Evolutionary conservation across 2,888 invertebrate species (phyloP).

Genomic region (Sinelater perroti): DNA sequence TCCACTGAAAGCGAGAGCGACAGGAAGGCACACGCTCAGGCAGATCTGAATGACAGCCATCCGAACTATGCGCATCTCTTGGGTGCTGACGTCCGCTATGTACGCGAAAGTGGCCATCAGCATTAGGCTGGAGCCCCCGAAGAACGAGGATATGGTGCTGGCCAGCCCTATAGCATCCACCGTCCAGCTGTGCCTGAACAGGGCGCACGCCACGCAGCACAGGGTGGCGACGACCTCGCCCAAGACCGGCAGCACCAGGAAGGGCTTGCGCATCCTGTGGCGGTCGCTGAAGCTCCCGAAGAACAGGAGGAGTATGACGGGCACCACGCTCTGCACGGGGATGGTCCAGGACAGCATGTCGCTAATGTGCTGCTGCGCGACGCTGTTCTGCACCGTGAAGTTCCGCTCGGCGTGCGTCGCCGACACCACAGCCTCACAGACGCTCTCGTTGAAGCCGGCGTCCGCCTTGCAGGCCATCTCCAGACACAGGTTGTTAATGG

Average conservation of each 20-base stretch:
- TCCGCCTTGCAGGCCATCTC: constrained; percentile 68
- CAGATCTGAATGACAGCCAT: constrained; percentile 65
- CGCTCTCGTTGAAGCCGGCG: constrained; percentile 60
- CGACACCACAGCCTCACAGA: constrained; percentile 61
- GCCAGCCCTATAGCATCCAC: constrained; percentile 63
- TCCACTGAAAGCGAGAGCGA: constrained; percentile 51
- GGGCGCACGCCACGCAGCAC: constrained; percentile 63
- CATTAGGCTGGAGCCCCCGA: constrained; percentile 65
- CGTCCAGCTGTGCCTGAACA: constrained; percentile 66
- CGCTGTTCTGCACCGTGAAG: constrained; percentile 56
- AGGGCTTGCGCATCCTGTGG: constrained; percentile 56
- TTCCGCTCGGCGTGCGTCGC: constrained; percentile 47
- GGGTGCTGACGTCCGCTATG: constrained; percentile 60
- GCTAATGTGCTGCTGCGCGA: constrained; percentile 62
- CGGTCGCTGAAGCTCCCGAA: constrained; percentile 58
- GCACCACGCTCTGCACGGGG: constrained; percentile 54
- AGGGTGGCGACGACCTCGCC: constrained; percentile 60
- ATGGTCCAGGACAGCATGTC: constrained; percentile 58
- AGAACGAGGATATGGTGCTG: constrained; percentile 64
- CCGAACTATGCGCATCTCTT: constrained; percentile 69
- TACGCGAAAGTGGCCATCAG: constrained; percentile 58
- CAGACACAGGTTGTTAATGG: constrained; percentile 64
- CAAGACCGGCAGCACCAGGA: constrained; percentile 54
- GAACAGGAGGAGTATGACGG: constrained; percentile 56
- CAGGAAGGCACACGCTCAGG: constrained; percentile 48